Percentiles rank a stretch among this genome's conserved stretches.
These are phyloP conservation scores for Callopanchax toddi DNA, from an alignment of 2,113 vertebrate genomes.

Conservation along the genomic window DNA sequence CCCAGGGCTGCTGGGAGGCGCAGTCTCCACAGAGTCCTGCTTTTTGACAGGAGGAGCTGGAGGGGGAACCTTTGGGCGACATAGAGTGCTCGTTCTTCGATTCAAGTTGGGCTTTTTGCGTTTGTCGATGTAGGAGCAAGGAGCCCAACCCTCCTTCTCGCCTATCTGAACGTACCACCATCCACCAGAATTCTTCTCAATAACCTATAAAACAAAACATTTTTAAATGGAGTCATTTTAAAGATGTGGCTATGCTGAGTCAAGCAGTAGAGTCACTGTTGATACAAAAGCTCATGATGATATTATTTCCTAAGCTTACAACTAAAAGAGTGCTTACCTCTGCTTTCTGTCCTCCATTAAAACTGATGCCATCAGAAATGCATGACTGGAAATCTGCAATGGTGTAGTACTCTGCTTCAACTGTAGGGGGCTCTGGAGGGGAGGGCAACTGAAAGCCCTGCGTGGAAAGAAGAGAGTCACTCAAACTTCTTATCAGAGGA, in stretches of 20 bases:
- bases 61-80: conserved; percentile 94
- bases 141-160: conserved; percentile 98
- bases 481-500: neutral
- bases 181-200: conserved; percentile 98
- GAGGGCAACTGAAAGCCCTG: conserved; percentile 97
- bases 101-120: conserved; percentile 97
- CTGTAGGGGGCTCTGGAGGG: conserved; percentile 96
- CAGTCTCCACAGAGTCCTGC: conserved; percentile 86
- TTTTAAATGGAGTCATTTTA: neutral
- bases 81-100: conserved; percentile 96
- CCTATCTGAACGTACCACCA: conserved; percentile 99
- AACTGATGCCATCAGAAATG: conserved; percentile 99
- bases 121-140: conserved; percentile 98
- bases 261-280: neutral
- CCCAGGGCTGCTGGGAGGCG: conserved; percentile 66
- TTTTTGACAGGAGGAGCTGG: conserved; percentile 97
- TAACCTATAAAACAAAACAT: conserved; percentile 82
- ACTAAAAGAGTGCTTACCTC: conserved; percentile 83
- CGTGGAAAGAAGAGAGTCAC: conserved; percentile 10
- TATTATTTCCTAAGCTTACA: neutral
- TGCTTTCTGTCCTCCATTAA: conserved; percentile 97
- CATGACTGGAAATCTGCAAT: conserved; percentile 98
- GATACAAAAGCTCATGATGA: neutral
- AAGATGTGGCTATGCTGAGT: neutral
- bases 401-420: conserved; percentile 99